These are phyloP conservation scores for Chaetogeoica ovagalla DNA, from an alignment of 2,888 invertebrate species.

Conservation along the genomic window DNA sequence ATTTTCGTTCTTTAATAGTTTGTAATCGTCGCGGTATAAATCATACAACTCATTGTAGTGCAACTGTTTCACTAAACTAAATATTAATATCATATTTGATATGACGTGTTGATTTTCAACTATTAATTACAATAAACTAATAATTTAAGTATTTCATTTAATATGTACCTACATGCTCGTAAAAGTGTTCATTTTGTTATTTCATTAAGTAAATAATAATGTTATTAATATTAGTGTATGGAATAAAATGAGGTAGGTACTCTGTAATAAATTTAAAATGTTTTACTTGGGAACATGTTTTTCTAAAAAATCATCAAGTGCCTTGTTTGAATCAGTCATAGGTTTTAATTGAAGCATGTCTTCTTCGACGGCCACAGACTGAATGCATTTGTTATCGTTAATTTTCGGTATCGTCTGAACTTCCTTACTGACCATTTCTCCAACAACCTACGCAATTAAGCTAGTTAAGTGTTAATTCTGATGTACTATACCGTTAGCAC, in stretches of 20 bases:
- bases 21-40: conserved; percentile 42
- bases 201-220: neutral
- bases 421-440: conserved; percentile 2
- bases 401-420: conserved; percentile 27
- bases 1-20: neutral
- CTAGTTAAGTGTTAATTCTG: neutral
- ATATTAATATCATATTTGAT: neutral
- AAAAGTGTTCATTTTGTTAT: no score
- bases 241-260: neutral
- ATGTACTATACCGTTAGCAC: neutral
- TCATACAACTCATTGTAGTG: conserved; percentile 34
- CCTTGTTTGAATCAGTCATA: neutral
- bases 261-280: neutral
- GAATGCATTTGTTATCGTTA: conserved; percentile 31
- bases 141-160: no score
- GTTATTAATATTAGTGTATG: neutral
- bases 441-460: conserved; percentile 5
- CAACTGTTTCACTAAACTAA: conserved; percentile 18
- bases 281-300: conserved; percentile 42
- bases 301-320: conserved; percentile 15
- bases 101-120: no score
- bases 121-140: no score
- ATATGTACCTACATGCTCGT: no score
- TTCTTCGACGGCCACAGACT: conserved; percentile 25
- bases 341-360: conserved; percentile 29